phyloP scores from a whole-genome alignment of 2,888 invertebrate genomes.

The Cactoblastis cactorum region DNA sequence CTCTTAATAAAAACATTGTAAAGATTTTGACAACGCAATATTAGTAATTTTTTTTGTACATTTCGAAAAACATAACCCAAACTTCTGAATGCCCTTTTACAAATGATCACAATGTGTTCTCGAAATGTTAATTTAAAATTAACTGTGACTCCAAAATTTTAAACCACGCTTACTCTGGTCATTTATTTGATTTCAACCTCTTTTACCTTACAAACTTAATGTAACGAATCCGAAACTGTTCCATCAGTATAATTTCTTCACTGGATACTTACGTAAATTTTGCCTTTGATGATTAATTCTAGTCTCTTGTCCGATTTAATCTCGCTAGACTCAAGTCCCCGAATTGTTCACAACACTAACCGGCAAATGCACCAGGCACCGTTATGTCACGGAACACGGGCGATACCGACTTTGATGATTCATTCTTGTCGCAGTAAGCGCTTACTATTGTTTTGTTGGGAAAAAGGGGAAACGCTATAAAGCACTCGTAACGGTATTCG shows the following conservation, averaged over 20 bases:
- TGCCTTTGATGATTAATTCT: too few species aligned
- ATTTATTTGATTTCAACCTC: not conserved
- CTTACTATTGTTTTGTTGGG: not conserved
- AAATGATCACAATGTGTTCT: not conserved
- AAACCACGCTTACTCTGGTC: too few species aligned
- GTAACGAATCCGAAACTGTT: too few species aligned
- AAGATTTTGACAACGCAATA: too few species aligned
- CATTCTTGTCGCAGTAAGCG: not conserved
- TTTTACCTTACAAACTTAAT: not conserved
- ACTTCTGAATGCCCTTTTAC: not conserved
- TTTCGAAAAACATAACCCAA: too few species aligned
- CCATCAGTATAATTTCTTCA: too few species aligned
- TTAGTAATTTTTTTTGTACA: too few species aligned
- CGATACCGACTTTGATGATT: conserved; percentile 4
- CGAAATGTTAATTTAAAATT: too few species aligned
- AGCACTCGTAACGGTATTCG: not conserved
- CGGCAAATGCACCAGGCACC: not conserved
- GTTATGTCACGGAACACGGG: conserved; percentile 9
- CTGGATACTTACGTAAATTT: too few species aligned
- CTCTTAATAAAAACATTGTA: too few species aligned
- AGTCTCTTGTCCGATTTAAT: not conserved
- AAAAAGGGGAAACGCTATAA: not conserved
- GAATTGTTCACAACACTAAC: not conserved
- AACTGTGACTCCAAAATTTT: too few species aligned
- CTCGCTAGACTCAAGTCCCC: not conserved